These are phyloP conservation scores for Drosophila miranda DNA, from an alignment of 1,140 invertebrate species.

Conservation along the genomic window DNA sequence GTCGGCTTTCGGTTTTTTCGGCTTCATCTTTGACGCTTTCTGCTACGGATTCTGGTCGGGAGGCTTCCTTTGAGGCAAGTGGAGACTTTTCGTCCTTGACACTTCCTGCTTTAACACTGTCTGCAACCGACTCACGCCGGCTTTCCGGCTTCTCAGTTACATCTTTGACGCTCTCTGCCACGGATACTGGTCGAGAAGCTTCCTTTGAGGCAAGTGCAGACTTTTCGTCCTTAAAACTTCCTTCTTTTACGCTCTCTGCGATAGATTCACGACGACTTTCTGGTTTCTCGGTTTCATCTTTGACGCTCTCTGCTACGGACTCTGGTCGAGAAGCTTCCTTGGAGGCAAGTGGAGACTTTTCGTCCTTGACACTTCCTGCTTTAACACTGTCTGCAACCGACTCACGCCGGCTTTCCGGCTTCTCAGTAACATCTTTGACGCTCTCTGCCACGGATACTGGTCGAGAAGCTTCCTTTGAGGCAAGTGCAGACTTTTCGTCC, in stretches of 20 bases:
- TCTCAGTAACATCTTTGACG: conserved; percentile 23
- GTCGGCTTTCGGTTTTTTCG: conserved; percentile 15
- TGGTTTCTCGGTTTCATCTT: conserved; percentile 13
- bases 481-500: conserved; percentile 27
- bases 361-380: conserved; percentile 18
- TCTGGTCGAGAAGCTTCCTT: conserved; percentile 37
- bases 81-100: conserved; percentile 1
- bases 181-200: conserved; percentile 32
- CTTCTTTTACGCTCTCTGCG: conserved; percentile 18
- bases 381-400: conserved; percentile 25
- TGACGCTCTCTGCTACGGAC: conserved; percentile 19
- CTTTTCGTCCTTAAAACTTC: conserved; percentile 41
- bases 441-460: conserved; percentile 22
- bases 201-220: conserved; percentile 37
- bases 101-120: conserved; percentile 26
- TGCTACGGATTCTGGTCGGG: background rate
- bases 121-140: conserved; percentile 27
- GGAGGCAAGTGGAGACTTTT: conserved; percentile 5
- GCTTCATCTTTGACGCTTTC: conserved; percentile 14
- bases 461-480: conserved; percentile 35
- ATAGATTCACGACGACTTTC: conserved; percentile 25
- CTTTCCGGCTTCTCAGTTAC: conserved; percentile 22
- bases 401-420: conserved; percentile 30
- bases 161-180: conserved; percentile 19
- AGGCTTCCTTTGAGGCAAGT: conserved; percentile 7